Conservation (phyloP, 2,113 vertebrate genomes). For the Petroica traversi region DNA sequence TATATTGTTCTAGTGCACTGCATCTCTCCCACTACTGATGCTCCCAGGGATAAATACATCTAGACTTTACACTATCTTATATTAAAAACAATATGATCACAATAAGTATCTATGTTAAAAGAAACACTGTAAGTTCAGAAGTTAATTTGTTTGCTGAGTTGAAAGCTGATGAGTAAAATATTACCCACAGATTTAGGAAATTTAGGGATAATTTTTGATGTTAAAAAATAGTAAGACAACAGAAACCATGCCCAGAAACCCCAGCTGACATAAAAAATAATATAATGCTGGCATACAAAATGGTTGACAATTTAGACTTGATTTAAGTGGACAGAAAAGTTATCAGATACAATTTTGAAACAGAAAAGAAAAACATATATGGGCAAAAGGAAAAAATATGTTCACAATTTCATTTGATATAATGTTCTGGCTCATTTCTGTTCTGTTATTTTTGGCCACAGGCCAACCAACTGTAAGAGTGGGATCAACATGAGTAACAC, state of each 20-base stretch:
- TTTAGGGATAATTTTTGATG: background rate
- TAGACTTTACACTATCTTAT: background rate
- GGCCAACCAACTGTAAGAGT: background rate
- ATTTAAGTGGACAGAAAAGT: background rate
- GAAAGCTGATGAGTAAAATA: background rate
- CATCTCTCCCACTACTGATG: background rate
- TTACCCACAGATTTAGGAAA: background rate
- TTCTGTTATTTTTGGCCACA: background rate
- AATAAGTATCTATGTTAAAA: background rate
- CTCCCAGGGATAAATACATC: background rate
- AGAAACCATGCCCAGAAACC: background rate
- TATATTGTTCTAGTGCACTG: background rate
- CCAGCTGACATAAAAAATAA: background rate
- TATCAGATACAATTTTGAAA: background rate
- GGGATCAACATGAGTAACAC: constrained; percentile 3
- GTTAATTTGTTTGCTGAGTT: background rate
- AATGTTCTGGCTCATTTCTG: background rate
- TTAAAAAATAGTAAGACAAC: background rate
- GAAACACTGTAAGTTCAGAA: background rate
- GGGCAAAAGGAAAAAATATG: background rate
- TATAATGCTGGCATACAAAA: background rate
- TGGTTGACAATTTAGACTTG: background rate
- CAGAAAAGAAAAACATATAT: background rate
- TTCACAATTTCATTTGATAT: background rate
- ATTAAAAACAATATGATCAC: background rate